Base-by-base conservation (phyloP, 2,888 invertebrate species). In the Leucophenga maculata region DNA sequence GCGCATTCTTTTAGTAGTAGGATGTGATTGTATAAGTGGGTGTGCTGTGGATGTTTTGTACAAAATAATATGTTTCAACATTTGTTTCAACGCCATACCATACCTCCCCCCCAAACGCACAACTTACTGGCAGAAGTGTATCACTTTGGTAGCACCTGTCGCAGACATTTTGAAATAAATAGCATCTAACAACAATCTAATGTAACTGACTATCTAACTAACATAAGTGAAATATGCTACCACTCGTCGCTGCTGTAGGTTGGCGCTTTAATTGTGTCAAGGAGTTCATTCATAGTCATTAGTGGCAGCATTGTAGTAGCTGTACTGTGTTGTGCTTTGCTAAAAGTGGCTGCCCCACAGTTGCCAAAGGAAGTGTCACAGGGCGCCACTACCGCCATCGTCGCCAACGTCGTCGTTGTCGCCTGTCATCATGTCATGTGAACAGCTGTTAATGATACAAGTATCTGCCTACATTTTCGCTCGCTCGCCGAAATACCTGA, bases 241-340 rank as follows among this genome's bases (percentile, higher is more conserved):
- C 8, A 39, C 39, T 11, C 39, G 69, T 69, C 18, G 67, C 32
- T 65, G 50, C 60, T 65, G 50, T 55, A 65, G 66, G 52, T 60
- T 39, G 39, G 6, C 39, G 8, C 60, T 73, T 75, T 83, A 82
- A 84, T 82, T 83, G 82, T 83, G 82, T 84, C 82, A 83, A 83
- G 84, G 80, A 84, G 84, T 83, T 84, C 79, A 83, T 84, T 84
- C 77, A 75, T 75, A 77, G 83, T 82, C 83, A 80, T 80, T 82
- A 80, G 82, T 77, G 74, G 68, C 71, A 75, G 64, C 65, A 64
- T 64, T 64, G 46, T 64, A 46, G 13, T 14, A 46, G 44, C 4
- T 18, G 44, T n/a, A n/a, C n/a, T 18, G 59, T 44, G 3, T 18
- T n/a, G 11, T 6, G 54, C 16, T n/a, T 16, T 9, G 54, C 18